Conservation (phyloP, 2,113 vertebrate genomes). For the Scomber scombrus region DNA sequence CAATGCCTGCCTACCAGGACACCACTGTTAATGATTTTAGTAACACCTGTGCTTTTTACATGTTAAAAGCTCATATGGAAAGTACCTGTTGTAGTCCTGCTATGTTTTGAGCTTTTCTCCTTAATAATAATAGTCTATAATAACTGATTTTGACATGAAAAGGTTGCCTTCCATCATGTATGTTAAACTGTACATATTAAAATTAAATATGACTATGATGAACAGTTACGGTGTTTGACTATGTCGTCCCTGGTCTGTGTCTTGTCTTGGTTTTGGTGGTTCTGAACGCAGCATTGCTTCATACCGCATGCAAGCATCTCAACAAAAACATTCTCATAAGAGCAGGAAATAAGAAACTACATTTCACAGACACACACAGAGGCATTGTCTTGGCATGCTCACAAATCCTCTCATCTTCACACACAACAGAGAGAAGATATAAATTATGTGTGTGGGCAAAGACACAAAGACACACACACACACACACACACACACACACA, state of each 20-base stretch:
- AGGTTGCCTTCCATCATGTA: neutral
- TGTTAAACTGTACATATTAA: no score
- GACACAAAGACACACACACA: neutral
- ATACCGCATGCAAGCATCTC: neutral
- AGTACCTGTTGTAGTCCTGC: no score
- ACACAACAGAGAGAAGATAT: slow-evolving; percentile 10
- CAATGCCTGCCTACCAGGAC: no score
- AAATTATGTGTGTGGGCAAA: slow-evolving; percentile 11
- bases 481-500: no score
- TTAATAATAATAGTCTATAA: no score
- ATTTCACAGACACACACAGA: slow-evolving; percentile 2
- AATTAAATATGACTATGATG: neutral
- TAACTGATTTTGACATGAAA: neutral
- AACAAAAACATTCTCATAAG: slow-evolving; percentile 7
- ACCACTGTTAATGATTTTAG: no score
- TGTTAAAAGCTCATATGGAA: neutral
- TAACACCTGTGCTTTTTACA: no score
- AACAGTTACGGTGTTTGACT: neutral
- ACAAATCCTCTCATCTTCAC: slow-evolving; percentile 32
- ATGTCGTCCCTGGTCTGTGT: no score
- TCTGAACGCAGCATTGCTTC: neutral
- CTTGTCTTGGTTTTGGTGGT: neutral
- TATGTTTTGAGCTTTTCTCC: no score
- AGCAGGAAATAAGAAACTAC: neutral
- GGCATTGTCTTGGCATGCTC: slow-evolving; percentile 12